Conservation (phyloP, 2,888 invertebrate species). For the Acleris cristana region DNA sequence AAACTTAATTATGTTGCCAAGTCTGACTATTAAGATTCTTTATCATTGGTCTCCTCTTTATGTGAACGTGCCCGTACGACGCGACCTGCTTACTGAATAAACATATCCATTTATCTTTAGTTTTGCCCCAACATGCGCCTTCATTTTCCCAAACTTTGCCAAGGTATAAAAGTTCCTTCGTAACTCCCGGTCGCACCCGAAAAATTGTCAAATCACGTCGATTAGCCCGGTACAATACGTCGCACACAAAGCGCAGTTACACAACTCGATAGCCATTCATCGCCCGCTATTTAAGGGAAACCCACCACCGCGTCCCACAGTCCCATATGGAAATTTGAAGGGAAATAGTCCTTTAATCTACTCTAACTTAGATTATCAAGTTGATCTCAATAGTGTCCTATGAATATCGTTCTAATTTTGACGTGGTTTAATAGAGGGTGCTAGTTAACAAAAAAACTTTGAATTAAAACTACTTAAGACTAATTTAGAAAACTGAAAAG, state of each 20-base stretch:
- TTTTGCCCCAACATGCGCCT: no score
- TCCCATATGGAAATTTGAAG: conserved; percentile 62
- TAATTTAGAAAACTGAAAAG: not conserved
- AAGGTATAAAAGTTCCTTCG: conserved; percentile 5
- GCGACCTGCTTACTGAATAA: not conserved
- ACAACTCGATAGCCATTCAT: conserved; percentile 64
- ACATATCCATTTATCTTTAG: not conserved
- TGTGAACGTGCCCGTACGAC: not conserved
- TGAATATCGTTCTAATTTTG: no score
- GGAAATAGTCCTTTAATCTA: conserved; percentile 50
- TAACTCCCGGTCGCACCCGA: conserved; percentile 46
- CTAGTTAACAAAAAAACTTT: not conserved
- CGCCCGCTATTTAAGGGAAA: conserved; percentile 71
- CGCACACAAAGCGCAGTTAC: conserved; percentile 71
- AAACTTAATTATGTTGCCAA: no score
- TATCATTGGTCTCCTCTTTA: no score
- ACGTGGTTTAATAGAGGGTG: no score
- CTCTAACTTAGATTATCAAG: not conserved
- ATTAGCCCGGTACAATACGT: conserved; percentile 80
- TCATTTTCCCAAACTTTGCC: no score
- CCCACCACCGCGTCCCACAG: conserved; percentile 60
- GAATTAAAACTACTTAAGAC: no score
- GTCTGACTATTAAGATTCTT: no score
- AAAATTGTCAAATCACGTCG: conserved; percentile 79
- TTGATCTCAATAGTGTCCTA: not conserved